These are phyloP conservation scores for Dipodomys spectabilis DNA, from an alignment of 2,113 vertebrate genomes.

Conservation along the genomic window DNA sequence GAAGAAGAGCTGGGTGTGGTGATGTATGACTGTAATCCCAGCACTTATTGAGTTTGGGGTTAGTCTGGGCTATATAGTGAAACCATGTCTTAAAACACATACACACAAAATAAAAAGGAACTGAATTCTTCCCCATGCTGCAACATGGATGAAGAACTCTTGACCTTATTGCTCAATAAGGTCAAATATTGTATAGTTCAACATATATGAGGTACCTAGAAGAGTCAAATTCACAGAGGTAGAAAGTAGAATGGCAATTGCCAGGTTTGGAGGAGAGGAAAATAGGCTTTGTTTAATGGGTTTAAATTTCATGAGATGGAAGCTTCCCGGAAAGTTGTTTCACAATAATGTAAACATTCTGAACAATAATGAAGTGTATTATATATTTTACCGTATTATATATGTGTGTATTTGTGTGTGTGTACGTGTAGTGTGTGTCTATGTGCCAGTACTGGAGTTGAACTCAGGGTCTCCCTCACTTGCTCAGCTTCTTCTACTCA, in stretches of 20 bases:
- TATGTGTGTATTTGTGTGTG: too few relatives aligned
- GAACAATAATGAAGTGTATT: neutral
- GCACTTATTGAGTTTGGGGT: too few relatives aligned
- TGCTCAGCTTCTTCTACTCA: too few relatives aligned
- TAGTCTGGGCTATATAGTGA: too few relatives aligned
- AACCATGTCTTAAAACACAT: neutral
- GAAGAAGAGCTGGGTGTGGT: neutral
- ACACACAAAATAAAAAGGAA: neutral
- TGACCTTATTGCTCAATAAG: neutral
- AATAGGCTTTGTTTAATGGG: neutral
- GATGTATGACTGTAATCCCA: too few relatives aligned
- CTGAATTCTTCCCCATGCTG: neutral
- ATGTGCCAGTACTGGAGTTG: too few relatives aligned
- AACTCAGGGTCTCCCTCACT: too few relatives aligned
- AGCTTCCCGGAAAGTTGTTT: neutral
- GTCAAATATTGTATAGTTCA: neutral
- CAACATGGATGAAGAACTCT: neutral
- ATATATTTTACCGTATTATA: neutral
- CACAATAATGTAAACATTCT: neutral
- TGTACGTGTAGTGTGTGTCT: too few relatives aligned
- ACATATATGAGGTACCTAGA: neutral
- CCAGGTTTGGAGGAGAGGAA: neutral
- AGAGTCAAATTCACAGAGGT: conserved; percentile 4
- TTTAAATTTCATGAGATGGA: neutral
- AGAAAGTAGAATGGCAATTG: neutral